Evolutionary conservation across 2,113 vertebrate species (phyloP).

Genomic region (Amblyopsis rosae): DNA sequence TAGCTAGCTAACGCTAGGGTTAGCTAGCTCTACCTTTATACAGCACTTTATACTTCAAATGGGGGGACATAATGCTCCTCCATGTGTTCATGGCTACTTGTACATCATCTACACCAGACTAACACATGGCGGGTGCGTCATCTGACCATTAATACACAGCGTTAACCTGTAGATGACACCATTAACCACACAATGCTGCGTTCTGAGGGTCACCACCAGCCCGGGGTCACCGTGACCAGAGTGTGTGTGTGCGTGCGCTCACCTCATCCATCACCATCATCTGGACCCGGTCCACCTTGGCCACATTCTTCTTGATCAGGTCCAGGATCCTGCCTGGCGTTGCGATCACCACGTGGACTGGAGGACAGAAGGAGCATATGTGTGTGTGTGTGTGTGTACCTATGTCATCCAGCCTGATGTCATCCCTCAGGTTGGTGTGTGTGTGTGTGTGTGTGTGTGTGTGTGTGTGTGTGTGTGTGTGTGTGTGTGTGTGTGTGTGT

Average conservation of each 20-base stretch:
- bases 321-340: slow-evolving; percentile 76
- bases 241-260: neutral
- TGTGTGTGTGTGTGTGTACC: slow-evolving; percentile 39
- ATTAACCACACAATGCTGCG: no score
- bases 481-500: no score
- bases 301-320: slow-evolving; percentile 74
- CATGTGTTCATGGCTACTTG: no score
- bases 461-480: neutral
- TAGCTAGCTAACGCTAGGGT: no score
- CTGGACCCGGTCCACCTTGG: slow-evolving; percentile 67
- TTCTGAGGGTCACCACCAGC: no score
- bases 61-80: no score
- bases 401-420: slow-evolving; percentile 75
- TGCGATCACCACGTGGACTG: slow-evolving; percentile 75
- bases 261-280: slow-evolving; percentile 79
- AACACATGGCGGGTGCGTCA: no score
- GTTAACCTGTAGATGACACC: no score
- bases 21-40: no score
- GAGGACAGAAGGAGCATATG: neutral
- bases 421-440: slow-evolving; percentile 64
- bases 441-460: neutral
- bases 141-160: no score
- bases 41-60: no score
- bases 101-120: no score
- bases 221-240: neutral